phyloP scores from a whole-genome alignment of 2,888 invertebrate genomes.

The Ennomos erosarius region DNA sequence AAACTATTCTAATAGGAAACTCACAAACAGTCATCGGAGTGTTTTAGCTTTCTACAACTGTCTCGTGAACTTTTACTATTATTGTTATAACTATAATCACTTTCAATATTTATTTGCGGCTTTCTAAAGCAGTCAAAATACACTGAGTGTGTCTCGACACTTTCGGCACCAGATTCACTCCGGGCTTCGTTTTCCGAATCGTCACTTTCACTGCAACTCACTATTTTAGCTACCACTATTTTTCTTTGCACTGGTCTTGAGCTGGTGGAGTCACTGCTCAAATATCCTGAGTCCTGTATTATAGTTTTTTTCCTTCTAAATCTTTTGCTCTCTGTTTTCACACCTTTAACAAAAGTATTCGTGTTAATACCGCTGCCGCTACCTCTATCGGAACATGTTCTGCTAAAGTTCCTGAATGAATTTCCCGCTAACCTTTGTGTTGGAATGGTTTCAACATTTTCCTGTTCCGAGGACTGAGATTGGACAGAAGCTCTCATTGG shows the following conservation, averaged over 20 bases:
- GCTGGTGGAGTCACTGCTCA: constrained; percentile 92
- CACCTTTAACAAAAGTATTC: constrained; percentile 70
- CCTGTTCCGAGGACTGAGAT: constrained; percentile 81
- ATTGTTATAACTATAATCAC: constrained; percentile 46
- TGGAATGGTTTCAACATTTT: constrained; percentile 60
- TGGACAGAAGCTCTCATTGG: constrained; percentile 82
- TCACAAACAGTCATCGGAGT: constrained; percentile 31
- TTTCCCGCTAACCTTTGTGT: constrained; percentile 48
- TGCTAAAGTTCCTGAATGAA: constrained; percentile 56
- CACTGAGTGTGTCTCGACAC: constrained; percentile 94
- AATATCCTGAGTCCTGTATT: constrained; percentile 92
- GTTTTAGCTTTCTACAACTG: constrained; percentile 51
- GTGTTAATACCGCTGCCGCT: constrained; percentile 58
- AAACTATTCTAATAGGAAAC: constrained; percentile 40
- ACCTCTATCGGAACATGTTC: constrained; percentile 52
- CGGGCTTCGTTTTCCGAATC: constrained; percentile 92
- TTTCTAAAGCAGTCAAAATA: constrained; percentile 91
- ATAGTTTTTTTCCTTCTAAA: constrained; percentile 67
- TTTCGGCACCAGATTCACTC: constrained; percentile 95
- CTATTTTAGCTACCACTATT: constrained; percentile 78
- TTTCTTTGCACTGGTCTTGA: constrained; percentile 77
- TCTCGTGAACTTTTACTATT: constrained; percentile 54
- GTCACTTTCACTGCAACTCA: constrained; percentile 90
- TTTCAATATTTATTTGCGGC: constrained; percentile 57
- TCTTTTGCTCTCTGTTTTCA: constrained; percentile 61